Base-by-base conservation (phyloP, 2,888 invertebrate genomes). In the Geophilus truncorum region DNA sequence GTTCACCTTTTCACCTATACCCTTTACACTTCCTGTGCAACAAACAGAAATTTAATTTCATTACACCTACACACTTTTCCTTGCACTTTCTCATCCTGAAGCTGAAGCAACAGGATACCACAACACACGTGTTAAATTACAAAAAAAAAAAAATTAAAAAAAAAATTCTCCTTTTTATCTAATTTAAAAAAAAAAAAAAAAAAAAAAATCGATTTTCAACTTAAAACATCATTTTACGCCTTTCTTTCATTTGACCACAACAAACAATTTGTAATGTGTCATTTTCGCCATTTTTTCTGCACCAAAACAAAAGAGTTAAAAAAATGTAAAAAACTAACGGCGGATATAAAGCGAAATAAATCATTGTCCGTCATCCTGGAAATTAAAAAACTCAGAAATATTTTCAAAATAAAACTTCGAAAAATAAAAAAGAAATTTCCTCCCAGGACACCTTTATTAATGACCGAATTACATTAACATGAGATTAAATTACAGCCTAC, bases 391-490 rank as follows among this genome's bases (percentile, higher is more conserved):
- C 18, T 45, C 1, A 2, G 25, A 25, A 62, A 62, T 1, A 23
- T 32, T 32, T 32, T 6, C 3, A 28, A 62, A 62, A 25, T 1
- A 4, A 57, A 57, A 57, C n/a, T n/a, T n/a, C n/a, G 18, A 57
- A 57, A 51, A n/a, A n/a, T 51, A 51, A 57, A 57, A 9, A 57
- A 57, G n/a, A 9, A 62, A 62, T 15, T 28, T 45, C 12, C 4
- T 45, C 18, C 6, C 57, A 6, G 23, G 21, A 62, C 23, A 62
- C 62, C 28, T 62, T 62, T 62, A 62, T 62, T 25, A 62, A 62
- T 62, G 62, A 62, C 62, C 25, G 62, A 62, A 62, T 62, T 62
- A 23, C 62, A 62, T 62, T 62, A 62, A 62, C 62, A 62, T 25
- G 10, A 62, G 62, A 28, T 62, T 62, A 62, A 62, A 62, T 62